Conservation (phyloP, 2,888 invertebrate species). For the Lathronympha strigana region DNA sequence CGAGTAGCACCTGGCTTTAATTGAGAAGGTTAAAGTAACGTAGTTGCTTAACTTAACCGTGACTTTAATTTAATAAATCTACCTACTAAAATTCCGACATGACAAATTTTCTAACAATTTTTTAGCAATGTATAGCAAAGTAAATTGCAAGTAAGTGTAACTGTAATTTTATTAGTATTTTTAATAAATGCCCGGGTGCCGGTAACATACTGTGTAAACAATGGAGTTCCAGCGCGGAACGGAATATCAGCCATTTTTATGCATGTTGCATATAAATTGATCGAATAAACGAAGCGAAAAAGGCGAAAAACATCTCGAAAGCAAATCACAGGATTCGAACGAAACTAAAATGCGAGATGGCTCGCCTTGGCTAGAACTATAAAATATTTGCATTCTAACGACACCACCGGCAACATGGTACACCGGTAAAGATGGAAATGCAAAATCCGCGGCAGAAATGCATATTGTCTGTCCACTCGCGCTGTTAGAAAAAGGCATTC, state of each 20-base stretch:
- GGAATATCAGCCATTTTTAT: slow-evolving; percentile 49
- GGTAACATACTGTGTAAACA: too few species aligned
- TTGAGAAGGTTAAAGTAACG: too few species aligned
- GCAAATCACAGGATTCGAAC: slow-evolving; percentile 74
- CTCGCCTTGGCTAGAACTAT: slow-evolving; percentile 69
- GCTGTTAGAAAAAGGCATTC: slow-evolving; percentile 57
- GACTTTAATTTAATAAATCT: too few species aligned
- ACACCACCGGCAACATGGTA: slow-evolving; percentile 74
- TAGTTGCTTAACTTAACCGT: too few species aligned
- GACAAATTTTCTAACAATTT: too few species aligned
- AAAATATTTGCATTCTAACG: slow-evolving; percentile 80
- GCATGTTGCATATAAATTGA: slow-evolving; percentile 67
- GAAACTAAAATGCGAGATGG: slow-evolving; percentile 70
- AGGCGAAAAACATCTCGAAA: slow-evolving; percentile 61
- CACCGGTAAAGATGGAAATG: slow-evolving; percentile 79
- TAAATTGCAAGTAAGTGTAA: too few species aligned
- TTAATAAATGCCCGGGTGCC: too few species aligned
- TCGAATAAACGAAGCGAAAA: slow-evolving; percentile 68
- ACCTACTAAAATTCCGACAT: too few species aligned
- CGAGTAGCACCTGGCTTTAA: too few species aligned
- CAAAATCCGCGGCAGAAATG: slow-evolving; percentile 63
- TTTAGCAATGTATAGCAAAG: too few species aligned
- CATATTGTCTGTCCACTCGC: slow-evolving; percentile 60
- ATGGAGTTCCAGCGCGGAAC: slow-evolving; percentile 16
- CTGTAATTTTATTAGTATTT: too few species aligned